Evolutionary conservation across 2,797 vertebrate species (phyloP), one percentile per base, ranked within the genome.

Genomic region (Prionace glauca): DNA sequence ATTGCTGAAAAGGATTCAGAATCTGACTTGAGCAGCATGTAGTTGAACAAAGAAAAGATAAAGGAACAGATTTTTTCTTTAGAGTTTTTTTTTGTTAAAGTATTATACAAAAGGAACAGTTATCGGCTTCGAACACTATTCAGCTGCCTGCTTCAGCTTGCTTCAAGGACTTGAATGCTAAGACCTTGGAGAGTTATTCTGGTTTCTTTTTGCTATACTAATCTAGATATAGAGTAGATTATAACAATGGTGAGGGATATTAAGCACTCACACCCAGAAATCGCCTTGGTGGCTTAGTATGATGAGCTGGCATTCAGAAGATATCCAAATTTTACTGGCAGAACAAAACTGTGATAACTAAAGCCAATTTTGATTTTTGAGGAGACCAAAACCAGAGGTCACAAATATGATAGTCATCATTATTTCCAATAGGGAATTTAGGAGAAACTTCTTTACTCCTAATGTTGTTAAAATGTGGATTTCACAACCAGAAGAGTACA

Each of bases 41-140:
- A 92, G 45, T 32, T 95, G 60, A 95, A 77, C 45, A 95, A 94
- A 94, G 71, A 95, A 74, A 56, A 56, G 71, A 74, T 77, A 95
- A 95, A 95, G 93, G 69, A 45, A n/a, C 16, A 56, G 69, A 56
- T 56, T 14, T 50, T 74, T 77, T 56, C 71, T 77, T 77, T 77
- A 29, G 71, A 95, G 56, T 29, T 11, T 74, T 74, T 71, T 71
- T 56, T 74, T 29, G 11, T 50, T 74, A 26, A 9, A 74, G 41
- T 22, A 92, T 69, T 67, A 56, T 74, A 95, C 93, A 95, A 95
- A 60, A 72, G 50, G 50, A 95, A 14, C 71, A 56, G 93, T 77
- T 77, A 77, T 95, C 93, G 56, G 71, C 24, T 95, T 4, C 41
- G 41, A 45, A 94, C 93, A 72, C 93, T 16, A 50, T 74, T 94